A percentile compares a stretch with the other conserved stretches of the same genome.
phyloP scores from a whole-genome alignment of 2,113 vertebrate species.

The Pleuronectes platessa region DNA sequence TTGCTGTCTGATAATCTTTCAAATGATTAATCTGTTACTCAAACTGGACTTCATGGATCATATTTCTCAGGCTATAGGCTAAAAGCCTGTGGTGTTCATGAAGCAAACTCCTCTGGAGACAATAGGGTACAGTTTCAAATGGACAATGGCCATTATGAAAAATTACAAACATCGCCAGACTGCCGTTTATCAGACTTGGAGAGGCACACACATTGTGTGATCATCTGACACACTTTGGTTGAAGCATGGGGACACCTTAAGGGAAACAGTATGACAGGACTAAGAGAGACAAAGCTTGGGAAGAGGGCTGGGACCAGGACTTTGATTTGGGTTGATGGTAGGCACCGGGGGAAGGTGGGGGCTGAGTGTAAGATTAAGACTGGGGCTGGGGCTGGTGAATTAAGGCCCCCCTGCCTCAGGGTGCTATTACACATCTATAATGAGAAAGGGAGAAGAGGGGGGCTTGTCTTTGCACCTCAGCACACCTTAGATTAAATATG shows the following conservation, averaged over 20 bases:
- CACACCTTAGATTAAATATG: conserved; percentile 83
- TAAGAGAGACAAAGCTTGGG: conserved; percentile 40
- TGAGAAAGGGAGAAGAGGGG: conserved; percentile 75
- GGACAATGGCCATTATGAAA: neutral
- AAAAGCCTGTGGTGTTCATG: neutral
- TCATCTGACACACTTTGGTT: no score
- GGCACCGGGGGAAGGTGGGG: conserved; percentile 50
- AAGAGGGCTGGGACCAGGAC: conserved; percentile 48
- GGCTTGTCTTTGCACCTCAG: conserved; percentile 70
- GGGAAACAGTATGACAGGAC: conserved; percentile 18
- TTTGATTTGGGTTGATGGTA: conserved; percentile 61
- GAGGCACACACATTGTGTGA: neutral
- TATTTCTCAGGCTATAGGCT: neutral
- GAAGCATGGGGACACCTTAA: conserved; percentile 8
- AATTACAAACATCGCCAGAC: neutral
- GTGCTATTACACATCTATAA: conserved; percentile 78
- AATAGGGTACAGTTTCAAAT: no score
- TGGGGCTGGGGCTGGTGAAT: conserved; percentile 76
- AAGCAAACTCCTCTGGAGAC: neutral
- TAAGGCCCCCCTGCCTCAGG: conserved; percentile 71
- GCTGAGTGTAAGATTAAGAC: conserved; percentile 73
- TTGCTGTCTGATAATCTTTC: neutral
- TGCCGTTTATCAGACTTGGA: neutral
- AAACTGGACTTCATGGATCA: neutral
- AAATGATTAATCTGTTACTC: neutral